These are phyloP conservation scores for Puntigrus tetrazona DNA, from an alignment of 2,113 vertebrate genomes.

Conservation along the genomic window DNA sequence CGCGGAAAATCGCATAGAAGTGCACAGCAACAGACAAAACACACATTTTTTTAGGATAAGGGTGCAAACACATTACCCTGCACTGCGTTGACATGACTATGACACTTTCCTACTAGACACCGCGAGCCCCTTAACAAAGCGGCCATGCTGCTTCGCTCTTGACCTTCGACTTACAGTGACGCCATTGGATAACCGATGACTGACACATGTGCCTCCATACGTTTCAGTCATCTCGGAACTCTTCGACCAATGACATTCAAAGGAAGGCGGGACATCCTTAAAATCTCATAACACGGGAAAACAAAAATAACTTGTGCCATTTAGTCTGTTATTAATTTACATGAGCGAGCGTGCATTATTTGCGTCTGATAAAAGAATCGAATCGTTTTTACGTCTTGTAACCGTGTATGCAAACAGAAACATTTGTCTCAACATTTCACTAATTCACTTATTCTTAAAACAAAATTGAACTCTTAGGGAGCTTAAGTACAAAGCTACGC, in stretches of 20 bases:
- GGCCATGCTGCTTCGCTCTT: constrained; percentile 77
- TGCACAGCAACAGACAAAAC: neutral
- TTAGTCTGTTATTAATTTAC: neutral
- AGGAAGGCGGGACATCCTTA: constrained; percentile 40
- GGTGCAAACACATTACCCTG: constrained; percentile 68
- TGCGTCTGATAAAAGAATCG: neutral
- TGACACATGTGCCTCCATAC: constrained; percentile 60
- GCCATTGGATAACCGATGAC: constrained; percentile 23
- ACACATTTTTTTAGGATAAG: neutral
- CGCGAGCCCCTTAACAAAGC: constrained; percentile 72
- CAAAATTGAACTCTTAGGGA: neutral
- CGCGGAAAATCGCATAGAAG: no score
- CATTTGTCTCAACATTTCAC: neutral
- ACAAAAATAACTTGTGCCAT: no score
- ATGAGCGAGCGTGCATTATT: neutral
- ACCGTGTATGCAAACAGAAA: neutral
- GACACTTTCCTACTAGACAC: constrained; percentile 66
- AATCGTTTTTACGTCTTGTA: neutral
- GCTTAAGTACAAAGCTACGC: neutral
- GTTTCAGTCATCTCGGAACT: neutral
- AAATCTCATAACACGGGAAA: neutral
- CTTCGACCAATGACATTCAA: constrained; percentile 55
- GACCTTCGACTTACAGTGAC: constrained; percentile 61
- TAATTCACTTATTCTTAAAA: neutral
- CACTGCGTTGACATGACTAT: constrained; percentile 68